Percentiles rank a stretch among this genome's conserved stretches.
Conservation (phyloP, 2,888 invertebrate genomes). For the Synanthedon andrenaeformis region DNA sequence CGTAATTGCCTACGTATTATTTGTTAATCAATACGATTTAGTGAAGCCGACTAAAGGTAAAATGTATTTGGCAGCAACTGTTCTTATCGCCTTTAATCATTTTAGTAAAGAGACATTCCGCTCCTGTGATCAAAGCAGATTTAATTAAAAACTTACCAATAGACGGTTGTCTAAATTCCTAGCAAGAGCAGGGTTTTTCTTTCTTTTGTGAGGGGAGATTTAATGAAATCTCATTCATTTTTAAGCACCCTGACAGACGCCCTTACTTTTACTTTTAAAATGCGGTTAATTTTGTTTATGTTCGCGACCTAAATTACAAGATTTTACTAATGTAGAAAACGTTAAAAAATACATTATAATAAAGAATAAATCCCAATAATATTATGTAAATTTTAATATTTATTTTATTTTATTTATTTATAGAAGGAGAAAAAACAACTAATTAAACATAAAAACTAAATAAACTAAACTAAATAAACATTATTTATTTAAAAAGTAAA, state of each 20-base stretch:
- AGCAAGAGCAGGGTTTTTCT: slow-evolving; percentile 41
- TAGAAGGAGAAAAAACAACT: no score
- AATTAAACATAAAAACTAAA: no score
- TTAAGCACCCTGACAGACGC: slow-evolving; percentile 18
- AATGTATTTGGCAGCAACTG: slow-evolving; percentile 13
- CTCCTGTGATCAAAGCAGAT: slow-evolving; percentile 57
- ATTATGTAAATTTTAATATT: no score
- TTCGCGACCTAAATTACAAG: not conserved
- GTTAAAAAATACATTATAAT: no score
- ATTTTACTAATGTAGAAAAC: no score
- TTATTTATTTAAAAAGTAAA: not conserved
- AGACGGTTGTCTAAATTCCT: slow-evolving; percentile 59
- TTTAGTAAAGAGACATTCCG: slow-evolving; percentile 55
- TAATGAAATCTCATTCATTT: slow-evolving; percentile 47
- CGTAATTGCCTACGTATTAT: no score
- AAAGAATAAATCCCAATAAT: no score
- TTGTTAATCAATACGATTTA: not conserved
- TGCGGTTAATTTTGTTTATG: not conserved
- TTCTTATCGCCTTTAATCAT: slow-evolving; percentile 53
- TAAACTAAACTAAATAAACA: no score
- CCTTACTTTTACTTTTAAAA: slow-evolving; percentile 3
- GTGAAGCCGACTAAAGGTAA: slow-evolving; percentile 3
- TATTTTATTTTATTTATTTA: no score
- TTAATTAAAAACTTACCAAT: slow-evolving; percentile 65
- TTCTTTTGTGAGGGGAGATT: slow-evolving; percentile 36